phyloP scores from a whole-genome alignment of 2,888 invertebrate species.

The Megamerina dolium region DNA sequence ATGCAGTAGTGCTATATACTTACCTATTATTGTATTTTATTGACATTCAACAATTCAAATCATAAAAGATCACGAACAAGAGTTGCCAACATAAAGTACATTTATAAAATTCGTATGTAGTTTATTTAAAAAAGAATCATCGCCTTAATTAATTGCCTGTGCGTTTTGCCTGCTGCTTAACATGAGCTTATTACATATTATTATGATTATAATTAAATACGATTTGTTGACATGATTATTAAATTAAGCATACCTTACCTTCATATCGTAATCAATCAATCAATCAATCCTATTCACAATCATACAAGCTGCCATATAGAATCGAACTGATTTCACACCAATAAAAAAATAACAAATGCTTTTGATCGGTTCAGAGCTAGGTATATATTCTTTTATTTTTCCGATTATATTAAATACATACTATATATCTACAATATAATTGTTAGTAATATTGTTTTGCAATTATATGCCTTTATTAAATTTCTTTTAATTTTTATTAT shows the following conservation, averaged over 20 bases:
- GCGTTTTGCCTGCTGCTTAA: constrained; percentile 14
- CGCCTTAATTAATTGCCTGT: constrained; percentile 2
- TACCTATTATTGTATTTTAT: no score
- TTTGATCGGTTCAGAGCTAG: constrained; percentile 1
- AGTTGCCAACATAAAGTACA: no score
- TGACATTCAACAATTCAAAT: constrained; percentile 13
- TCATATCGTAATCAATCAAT: background rate
- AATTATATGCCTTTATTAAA: no score
- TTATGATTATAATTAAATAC: background rate
- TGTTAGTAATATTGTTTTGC: no score
- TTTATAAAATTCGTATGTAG: no score
- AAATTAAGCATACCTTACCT: background rate
- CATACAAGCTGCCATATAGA: constrained; percentile 5
- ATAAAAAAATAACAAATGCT: background rate
- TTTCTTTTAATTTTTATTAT: no score
- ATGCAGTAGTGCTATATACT: no score
- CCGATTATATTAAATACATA: no score
- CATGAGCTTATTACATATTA: constrained; percentile 13
- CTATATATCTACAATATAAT: no score
- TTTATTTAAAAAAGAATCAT: no score
- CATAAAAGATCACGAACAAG: background rate
- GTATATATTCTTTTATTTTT: constrained; percentile 7
- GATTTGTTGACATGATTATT: background rate
- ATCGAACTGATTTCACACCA: background rate
- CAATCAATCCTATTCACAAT: no score